A percentile compares a stretch with the other conserved stretches of the same genome.
These are phyloP conservation scores for Linurgus olivaceus DNA, from an alignment of 2,797 vertebrate genomes.

Conservation along the genomic window DNA sequence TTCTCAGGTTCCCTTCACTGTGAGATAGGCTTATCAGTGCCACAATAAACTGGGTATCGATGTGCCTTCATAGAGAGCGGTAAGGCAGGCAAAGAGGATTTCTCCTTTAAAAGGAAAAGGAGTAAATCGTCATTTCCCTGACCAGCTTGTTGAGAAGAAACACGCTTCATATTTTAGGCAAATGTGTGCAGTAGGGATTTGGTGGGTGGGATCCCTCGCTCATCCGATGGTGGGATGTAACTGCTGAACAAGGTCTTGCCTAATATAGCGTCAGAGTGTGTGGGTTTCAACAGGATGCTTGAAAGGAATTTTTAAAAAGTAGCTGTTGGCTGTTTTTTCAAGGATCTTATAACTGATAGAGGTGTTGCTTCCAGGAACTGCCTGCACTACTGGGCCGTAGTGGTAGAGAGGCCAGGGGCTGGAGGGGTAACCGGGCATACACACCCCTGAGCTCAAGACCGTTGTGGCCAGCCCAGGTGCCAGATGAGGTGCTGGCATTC, in stretches of 20 bases:
- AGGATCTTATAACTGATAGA: background rate
- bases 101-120: background rate
- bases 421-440: rapidly evolving
- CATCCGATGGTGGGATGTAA: rapidly evolving
- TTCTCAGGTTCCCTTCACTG: background rate
- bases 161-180: background rate
- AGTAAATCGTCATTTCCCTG: background rate
- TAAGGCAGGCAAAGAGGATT: background rate
- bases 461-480: rapidly evolving
- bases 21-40: background rate
- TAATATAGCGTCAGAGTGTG: rapidly evolving
- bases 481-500: background rate
- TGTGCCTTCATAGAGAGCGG: background rate
- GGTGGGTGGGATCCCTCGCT: background rate
- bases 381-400: rapidly evolving
- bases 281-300: background rate
- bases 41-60: background rate
- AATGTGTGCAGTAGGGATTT: background rate
- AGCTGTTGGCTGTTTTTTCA: background rate
- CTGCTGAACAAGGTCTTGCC: rapidly evolving
- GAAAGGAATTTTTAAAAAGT: background rate
- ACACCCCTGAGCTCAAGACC: background rate
- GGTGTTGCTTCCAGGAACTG: background rate
- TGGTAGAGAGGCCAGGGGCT: background rate
- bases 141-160: background rate